Base-by-base conservation (phyloP, 2,888 invertebrate species). In the Smittia sp. region DNA sequence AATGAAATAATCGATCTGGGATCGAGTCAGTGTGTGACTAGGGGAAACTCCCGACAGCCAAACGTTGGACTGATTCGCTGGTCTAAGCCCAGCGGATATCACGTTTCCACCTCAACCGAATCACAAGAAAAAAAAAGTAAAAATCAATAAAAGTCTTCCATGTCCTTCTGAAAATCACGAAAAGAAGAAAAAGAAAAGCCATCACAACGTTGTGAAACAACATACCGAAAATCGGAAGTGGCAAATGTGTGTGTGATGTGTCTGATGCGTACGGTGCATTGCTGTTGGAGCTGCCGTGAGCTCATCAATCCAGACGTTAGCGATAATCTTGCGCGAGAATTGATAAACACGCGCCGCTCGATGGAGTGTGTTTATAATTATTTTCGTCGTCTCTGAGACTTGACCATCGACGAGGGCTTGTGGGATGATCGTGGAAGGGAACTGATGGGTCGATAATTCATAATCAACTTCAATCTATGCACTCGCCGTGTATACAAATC, bases 81-180 rank as follows among this genome's bases (percentile, higher is more conserved):
- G 1, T 41, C 25, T 39, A 67, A 39, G 46, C n/a, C n/a, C 2
- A 15, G n/a, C 11, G 3, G 11, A 3, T 46, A 11, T 15, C 46
- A 2, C 11, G 46, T 66, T 1, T 38, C 9, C 13, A 39, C 38
- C 15, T 46, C 15, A 11, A 67, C 24, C 20, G 20, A 11, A 63
- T 63, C n/a, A 25, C 11, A 67, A 39, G 27, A 27, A 32, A 24
- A n/a, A 1, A 67, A 67, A 67, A 15, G 66, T 13, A 67, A 66
- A 67, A 67, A 67, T 67, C 66, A n/a, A 67, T 67, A 67, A 67
- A 67, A 67, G 18, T 20, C 41, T 67, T 38, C 66, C 27, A 32
- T 18, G 38, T 67, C 25, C 24, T 62, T 67, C 39, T 63, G 7
- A 39, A 38, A 15, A 11, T 46, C 13, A 46, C 46, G 15, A 46